Base-by-base conservation (phyloP, 2,888 invertebrate genomes). In the Alsophila aescularia region DNA sequence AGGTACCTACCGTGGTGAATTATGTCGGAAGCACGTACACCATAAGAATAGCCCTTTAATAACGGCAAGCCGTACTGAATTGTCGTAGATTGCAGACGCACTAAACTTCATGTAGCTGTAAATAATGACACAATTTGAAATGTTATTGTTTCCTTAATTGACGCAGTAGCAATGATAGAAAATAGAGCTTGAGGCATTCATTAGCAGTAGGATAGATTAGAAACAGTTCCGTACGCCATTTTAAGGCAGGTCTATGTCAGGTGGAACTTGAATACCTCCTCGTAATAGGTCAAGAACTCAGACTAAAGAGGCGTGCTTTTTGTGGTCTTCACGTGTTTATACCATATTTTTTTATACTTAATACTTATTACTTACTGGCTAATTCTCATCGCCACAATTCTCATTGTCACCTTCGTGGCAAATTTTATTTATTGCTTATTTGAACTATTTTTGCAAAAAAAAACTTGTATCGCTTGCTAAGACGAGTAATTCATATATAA, bases 31-130 rank as follows among this genome's bases (percentile, higher is more conserved):
- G 78, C 86, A 87, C 87, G 85, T 87, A 82, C 81, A 75, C 72
- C 67, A 77, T 78, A 81, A 81, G 83, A 87, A 88, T 87, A 85
- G 84, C 87, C 80, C 84, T 87, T 83, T 87, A 89, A 89, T 90
- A 88, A 88, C 88, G 82, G 84, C 50, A 74, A 80, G 74, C 58
- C 60, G 77, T 77, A 81, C 83, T 81, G 83, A 83, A 85, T 85
- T 83, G 83, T 83, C 81, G 83, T 83, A 84, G 86, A 89, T 87
- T 88, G 81, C 80, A 82, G 81, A 77, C 82, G 78, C 78, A 81
- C 83, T 82, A 79, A 79, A 79, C 73, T 76, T 70, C 73, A 75
- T 73, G 74, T 89, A 90, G 87, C 90, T 88, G 90, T 90, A 88
- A 83, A 81, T 89, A 89, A 90, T 88, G 77, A 85, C 81, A 85